Conservation (phyloP, 2,113 vertebrate genomes). For the Triplophysa rosa region DNA sequence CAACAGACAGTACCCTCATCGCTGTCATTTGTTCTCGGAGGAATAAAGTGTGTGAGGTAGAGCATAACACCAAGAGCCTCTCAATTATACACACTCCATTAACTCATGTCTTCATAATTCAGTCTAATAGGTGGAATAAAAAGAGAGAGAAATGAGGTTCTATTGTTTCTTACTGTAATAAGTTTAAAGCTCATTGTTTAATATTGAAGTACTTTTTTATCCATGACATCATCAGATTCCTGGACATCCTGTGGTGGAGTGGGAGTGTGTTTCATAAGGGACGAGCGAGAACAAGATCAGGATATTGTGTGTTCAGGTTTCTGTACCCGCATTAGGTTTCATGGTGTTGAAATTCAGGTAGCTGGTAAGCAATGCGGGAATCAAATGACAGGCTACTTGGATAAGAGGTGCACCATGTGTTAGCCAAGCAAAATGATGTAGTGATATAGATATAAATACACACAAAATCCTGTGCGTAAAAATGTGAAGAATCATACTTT, state of each 20-base stretch:
- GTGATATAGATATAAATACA: background rate
- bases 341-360: conserved; percentile 42
- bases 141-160: background rate
- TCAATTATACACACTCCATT: conserved; percentile 14
- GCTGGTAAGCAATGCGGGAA: conserved; percentile 2
- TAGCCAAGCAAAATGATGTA: background rate
- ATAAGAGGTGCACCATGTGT: background rate
- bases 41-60: conserved; percentile 27
- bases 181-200: background rate
- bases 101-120: conserved; percentile 27
- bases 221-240: conserved; percentile 1
- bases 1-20: conserved; percentile 20
- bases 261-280: conserved; percentile 10
- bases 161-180: background rate
- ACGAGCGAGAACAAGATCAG: conserved; percentile 25
- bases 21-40: background rate
- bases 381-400: conserved; percentile 27
- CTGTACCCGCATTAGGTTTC: conserved; percentile 40
- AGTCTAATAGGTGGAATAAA: conserved; percentile 17
- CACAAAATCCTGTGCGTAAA: no score
- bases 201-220: background rate
- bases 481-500: no score
- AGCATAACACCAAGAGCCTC: conserved; percentile 18
- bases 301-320: conserved; percentile 25
- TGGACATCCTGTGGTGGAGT: background rate